Conservation (phyloP, 2,797 vertebrate genomes). For the Pseudocheirus occidentalis region DNA sequence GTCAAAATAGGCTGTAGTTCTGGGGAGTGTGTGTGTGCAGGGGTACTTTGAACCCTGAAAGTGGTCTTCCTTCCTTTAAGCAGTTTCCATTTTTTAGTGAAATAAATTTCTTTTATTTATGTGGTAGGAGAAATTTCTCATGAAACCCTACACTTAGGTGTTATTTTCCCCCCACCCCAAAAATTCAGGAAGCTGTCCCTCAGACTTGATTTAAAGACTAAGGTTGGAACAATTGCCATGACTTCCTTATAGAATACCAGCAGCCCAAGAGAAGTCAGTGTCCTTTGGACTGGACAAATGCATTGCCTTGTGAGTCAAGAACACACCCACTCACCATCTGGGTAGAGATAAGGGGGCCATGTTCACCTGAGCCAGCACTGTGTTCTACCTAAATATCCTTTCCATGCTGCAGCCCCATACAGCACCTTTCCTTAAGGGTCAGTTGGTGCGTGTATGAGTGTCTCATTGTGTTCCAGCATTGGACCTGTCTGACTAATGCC, state of each 20-base stretch:
- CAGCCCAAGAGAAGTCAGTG: background rate
- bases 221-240: background rate
- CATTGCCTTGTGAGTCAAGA: background rate
- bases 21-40: background rate
- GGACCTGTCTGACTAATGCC: background rate
- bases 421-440: background rate
- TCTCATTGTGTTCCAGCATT: background rate
- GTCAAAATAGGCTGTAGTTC: background rate
- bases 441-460: background rate
- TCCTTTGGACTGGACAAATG: background rate
- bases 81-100: background rate
- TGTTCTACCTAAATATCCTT: background rate
- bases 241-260: background rate
- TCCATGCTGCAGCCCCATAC: background rate
- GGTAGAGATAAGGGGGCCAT: background rate
- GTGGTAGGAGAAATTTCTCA: background rate
- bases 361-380: background rate
- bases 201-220: background rate
- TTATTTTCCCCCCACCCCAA: background rate
- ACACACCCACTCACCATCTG: background rate
- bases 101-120: background rate
- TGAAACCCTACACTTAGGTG: background rate
- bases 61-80: background rate
- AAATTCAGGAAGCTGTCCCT: background rate
- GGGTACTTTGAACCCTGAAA: background rate